Evolutionary conservation across 1,140 invertebrate genomes (phyloP).

Genomic region (Diorhabda elongata): DNA sequence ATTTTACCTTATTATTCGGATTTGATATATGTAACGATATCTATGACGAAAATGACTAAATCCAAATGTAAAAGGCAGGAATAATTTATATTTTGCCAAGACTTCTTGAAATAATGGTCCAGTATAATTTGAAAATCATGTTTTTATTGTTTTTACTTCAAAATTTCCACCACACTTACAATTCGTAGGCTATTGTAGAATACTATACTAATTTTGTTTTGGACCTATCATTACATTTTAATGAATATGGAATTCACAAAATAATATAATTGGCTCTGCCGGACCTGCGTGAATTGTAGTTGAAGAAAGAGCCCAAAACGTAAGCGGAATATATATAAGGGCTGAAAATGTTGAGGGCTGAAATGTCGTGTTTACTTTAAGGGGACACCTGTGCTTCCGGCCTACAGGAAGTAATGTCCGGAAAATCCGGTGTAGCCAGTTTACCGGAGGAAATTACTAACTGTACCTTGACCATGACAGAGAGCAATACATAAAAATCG

Average conservation of each 20-base stretch:
- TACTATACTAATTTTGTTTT: too few species aligned
- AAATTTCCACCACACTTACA: too few species aligned
- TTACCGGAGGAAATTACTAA: constrained; percentile 12
- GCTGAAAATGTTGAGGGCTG: constrained; percentile 5
- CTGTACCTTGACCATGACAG: constrained; percentile 14
- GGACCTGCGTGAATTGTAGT: not conserved
- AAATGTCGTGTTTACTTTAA: constrained; percentile 30
- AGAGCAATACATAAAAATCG: constrained; percentile 8
- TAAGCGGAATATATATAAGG: constrained; percentile 3
- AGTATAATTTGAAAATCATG: too few species aligned
- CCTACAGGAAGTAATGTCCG: constrained; percentile 32
- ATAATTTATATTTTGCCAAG: too few species aligned
- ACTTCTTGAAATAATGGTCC: too few species aligned
- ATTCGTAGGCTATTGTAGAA: too few species aligned
- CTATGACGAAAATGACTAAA: too few species aligned
- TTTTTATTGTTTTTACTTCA: too few species aligned
- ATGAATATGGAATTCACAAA: not conserved
- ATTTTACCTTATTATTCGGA: too few species aligned
- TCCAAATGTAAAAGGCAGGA: too few species aligned
- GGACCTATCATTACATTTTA: too few species aligned
- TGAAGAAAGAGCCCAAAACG: constrained; percentile 1
- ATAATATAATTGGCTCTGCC: not conserved
- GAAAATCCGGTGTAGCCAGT: constrained; percentile 26
- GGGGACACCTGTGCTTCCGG: constrained; percentile 37
- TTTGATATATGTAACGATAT: too few species aligned